These are phyloP conservation scores for Anguilla japonica DNA, from an alignment of 2,113 vertebrate species.

Conservation along the genomic window DNA sequence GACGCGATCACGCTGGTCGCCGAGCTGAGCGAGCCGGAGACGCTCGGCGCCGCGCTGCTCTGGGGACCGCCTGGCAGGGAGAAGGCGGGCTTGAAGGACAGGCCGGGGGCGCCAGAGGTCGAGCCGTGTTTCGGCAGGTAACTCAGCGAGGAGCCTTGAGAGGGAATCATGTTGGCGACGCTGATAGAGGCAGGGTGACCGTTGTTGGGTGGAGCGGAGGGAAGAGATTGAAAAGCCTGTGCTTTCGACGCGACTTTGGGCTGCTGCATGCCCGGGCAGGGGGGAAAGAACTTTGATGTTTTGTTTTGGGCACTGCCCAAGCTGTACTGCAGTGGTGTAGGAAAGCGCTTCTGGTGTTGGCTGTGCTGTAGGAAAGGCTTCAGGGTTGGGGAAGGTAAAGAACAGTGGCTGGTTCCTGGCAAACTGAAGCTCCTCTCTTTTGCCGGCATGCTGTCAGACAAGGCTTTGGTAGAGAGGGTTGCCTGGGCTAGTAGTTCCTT, in stretches of 20 bases:
- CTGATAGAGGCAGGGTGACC: slow-evolving; percentile 13
- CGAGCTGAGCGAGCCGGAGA: slow-evolving; percentile 56
- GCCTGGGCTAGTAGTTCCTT: slow-evolving; percentile 57
- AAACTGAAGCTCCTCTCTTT: slow-evolving; percentile 25
- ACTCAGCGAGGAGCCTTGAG: slow-evolving; percentile 44
- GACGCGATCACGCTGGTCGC: slow-evolving; percentile 55
- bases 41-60: slow-evolving; percentile 55
- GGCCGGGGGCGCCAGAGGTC: slow-evolving; percentile 55
- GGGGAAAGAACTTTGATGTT: slow-evolving; percentile 60
- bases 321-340: slow-evolving; percentile 55
- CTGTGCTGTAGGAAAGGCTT: slow-evolving; percentile 70
- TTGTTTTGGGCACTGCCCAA: slow-evolving; percentile 59
- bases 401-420: slow-evolving; percentile 11
- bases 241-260: slow-evolving; percentile 69
- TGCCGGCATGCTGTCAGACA: slow-evolving; percentile 26
- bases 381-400: slow-evolving; percentile 47
- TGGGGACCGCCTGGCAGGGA: slow-evolving; percentile 59
- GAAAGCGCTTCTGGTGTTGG: slow-evolving; percentile 70
- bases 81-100: slow-evolving; percentile 62
- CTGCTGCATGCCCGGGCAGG: slow-evolving; percentile 67
- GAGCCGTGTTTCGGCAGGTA: slow-evolving; percentile 66
- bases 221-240: slow-evolving; percentile 66
- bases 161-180: slow-evolving; percentile 10
- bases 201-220: slow-evolving; percentile 39
- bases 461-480: slow-evolving; percentile 23